Evolutionary conservation across 2,113 vertebrate genomes (phyloP), one percentile per base, ranked within the genome.

Genomic region (Corvus cornix): DNA sequence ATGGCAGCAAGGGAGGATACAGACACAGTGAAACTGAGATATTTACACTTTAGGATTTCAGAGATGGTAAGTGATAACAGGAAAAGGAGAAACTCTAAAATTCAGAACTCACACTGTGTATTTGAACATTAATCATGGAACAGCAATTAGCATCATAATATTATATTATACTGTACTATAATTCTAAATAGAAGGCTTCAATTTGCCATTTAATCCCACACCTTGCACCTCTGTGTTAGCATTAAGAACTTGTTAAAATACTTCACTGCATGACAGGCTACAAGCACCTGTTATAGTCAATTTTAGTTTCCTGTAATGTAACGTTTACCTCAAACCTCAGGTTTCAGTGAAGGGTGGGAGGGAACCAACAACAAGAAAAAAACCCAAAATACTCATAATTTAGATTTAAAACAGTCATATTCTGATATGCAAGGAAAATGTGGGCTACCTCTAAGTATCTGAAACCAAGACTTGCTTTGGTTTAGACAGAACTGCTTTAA

Each of bases 301-400:
- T 60, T 73, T 89, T 69, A 66, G 9, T 63, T 70, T 82, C 19
- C 19, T 21, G 8, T 31, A 37, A 37, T 30, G 17, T 16, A 58
- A 31, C 16, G 7, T 43, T 87, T 69, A 31, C 15, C 24, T 56
- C 44, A 48, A 62, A 73, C 23, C 51, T 39, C 2, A 2, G 37
- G 44, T 67, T 85, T 76, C 33, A 44, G 4, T 23, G 33, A 77
- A 88, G 26, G 10, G 7, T 33, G 5, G 2, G 14, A 67, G 4
- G 7, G 33, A 21, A 69, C 24, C 5, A 79, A 35, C 3, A 93
- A 87, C 3, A 91, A 87, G 28, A 33, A 73, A 37, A 72, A 44
- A 1, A 0, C 3, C 3, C 4, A 0, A 48, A 67, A 69, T n/a
- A 53, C 28, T 86, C 16, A 6, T 24, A 63, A 58, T 41, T 55